These are phyloP conservation scores for Aleiodes testaceus DNA, from an alignment of 2,888 invertebrate genomes.

Conservation along the genomic window DNA sequence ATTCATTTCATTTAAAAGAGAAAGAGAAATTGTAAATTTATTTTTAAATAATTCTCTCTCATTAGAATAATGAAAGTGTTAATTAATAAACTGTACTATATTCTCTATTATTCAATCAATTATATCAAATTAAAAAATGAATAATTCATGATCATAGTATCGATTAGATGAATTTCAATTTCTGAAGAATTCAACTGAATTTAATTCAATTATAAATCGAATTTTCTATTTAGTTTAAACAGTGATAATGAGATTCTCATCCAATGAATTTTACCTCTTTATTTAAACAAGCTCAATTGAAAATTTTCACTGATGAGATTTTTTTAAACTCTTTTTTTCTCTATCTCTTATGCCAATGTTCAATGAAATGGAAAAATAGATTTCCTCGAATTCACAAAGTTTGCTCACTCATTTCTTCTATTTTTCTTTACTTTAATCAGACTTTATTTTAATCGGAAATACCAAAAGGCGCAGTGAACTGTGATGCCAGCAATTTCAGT, in stretches of 20 bases:
- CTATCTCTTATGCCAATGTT: neutral
- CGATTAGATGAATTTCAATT: neutral
- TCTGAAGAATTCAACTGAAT: neutral
- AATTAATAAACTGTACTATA: neutral
- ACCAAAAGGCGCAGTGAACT: conserved; percentile 26
- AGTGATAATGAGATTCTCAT: conserved; percentile 5
- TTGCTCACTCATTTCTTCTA: conserved; percentile 11
- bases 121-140: neutral
- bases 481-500: conserved; percentile 45
- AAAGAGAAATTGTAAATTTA: too few relatives aligned
- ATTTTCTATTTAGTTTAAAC: conserved; percentile 18
- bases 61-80: too few relatives aligned
- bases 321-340: conserved; percentile 12
- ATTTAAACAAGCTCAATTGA: conserved; percentile 10
- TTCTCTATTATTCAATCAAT: neutral
- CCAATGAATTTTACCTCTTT: neutral
- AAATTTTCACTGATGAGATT: conserved; percentile 13
- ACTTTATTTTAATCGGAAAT: conserved; percentile 28
- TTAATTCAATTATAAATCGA: neutral
- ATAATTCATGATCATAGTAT: neutral
- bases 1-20: neutral
- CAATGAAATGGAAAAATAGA: conserved; percentile 10
- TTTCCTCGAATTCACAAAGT: neutral
- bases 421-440: conserved; percentile 16
- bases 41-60: neutral